Evolutionary conservation across 2,797 vertebrate genomes (phyloP), one percentile per base, ranked within the genome.

Genomic region (Peromyscus attwateri): DNA sequence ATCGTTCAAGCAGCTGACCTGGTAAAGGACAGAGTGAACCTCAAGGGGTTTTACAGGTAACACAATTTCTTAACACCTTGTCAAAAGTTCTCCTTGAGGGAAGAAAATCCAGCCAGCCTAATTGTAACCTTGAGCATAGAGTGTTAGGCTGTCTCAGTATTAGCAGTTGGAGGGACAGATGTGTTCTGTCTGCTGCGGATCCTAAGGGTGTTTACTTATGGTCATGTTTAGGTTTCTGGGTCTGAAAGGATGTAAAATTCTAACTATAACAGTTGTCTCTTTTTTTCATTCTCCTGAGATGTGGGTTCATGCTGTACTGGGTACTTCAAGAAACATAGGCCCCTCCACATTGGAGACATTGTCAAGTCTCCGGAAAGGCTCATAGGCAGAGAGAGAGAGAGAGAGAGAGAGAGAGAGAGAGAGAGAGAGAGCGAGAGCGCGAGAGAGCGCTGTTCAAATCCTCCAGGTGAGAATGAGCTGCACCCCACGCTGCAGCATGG

Each of bases 11-110:
- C 99, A 43, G 99, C 99, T 75, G 99, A 99, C 97, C 99, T 99
- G 90, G 99, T 99, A 81, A 99, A 99, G 98, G 99, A 99, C 99
- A 99, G 99, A 98, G 99, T 99, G 89, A 99, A 99, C 98, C 99
- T 99, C 97, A 99, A 99, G 96, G 99, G 99, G 89, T 99, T 99
- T 98, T 99, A 99, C 98, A 99, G 99, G 99, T 99, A 98, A 98
- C 83, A 70, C 0, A 27, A 46, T 94, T 97, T 0, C 75, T 57
- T 93, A 88, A 95, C 64, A 92, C 70, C 37, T 92, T 93, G 88
- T 96, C 94, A 93, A 27, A 96, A 95, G 71, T 84, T 89, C 60
- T 91, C 91, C 68, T 92, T 82, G 40, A 40, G 29, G 34, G 0
- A 57, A 12, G 46, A 52, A 49, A n/a, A 13, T 17, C 17, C 6